These are phyloP conservation scores for Aptenodytes forsteri DNA, from an alignment of 2,113 vertebrate genomes.

Conservation along the genomic window DNA sequence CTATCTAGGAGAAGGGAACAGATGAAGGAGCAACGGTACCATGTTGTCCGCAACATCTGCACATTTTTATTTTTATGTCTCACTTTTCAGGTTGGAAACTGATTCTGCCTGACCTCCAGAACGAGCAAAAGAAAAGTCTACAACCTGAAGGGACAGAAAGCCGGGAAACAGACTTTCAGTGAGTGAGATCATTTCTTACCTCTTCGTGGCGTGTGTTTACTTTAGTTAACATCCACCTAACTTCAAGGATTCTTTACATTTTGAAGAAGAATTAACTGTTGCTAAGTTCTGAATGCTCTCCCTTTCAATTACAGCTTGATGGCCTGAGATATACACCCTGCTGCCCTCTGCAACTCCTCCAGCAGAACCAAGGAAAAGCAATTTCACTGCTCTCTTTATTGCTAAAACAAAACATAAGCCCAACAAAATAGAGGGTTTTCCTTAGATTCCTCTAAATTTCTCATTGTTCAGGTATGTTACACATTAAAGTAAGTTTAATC, in stretches of 20 bases:
- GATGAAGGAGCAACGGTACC: background rate
- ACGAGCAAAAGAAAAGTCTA: accelerated
- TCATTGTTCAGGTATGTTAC: background rate
- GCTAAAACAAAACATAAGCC: background rate
- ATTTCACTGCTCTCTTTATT: background rate
- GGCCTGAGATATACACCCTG: background rate
- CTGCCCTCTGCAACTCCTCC: background rate
- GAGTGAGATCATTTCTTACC: background rate
- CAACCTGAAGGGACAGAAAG: background rate
- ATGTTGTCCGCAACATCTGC: background rate
- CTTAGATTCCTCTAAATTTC: background rate
- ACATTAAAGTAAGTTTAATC: background rate
- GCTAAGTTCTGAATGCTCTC: background rate
- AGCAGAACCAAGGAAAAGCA: background rate
- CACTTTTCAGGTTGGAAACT: background rate
- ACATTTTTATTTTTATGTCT: background rate
- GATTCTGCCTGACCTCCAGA: background rate
- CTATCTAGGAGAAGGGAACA: background rate
- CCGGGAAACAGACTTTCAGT: background rate
- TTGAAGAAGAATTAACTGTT: background rate
- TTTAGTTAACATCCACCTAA: background rate
- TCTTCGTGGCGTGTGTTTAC: background rate
- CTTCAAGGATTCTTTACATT: background rate
- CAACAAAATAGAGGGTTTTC: background rate
- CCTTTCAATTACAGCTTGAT: background rate